Base-by-base conservation (phyloP, 2,888 invertebrate species). In the Cataglyphis altisquamis region DNA sequence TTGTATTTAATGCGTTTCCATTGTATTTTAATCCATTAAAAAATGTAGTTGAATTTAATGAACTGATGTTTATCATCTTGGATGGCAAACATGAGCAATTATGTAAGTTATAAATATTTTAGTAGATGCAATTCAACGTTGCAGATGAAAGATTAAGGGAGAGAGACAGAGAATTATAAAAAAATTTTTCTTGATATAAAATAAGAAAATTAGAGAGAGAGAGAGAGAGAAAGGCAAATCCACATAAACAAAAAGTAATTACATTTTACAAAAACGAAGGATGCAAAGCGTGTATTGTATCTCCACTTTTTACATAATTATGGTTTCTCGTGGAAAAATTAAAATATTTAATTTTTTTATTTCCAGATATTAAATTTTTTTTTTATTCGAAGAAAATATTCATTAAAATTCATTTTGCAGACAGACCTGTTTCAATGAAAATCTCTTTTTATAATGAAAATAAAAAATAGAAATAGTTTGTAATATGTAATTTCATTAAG, bases 21-120 rank as follows among this genome's bases (percentile, higher is more conserved):
- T 15, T 45, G 45, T 45, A 15, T 45, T 3, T 55, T 32, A n/a
- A 10, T 78, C 36, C 8, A 78, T 41, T 78, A 3, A 3, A 70
- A 48, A 60, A 64, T 83, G 3, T n/a, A 48, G 12, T 68, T 32
- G 25, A 64, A 73, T 9, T 29, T 48, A 63, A 4, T 45, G 8
- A 8, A 10, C 3, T 29, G 55, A 55, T 55, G 21, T 57, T 77
- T 29, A 67, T 67, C 63, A 74, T 83, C 67, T 84, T 63, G 41
- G 18, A 10, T 32, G 60, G 73, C 45, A 70, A 84, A 81, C 67
- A 78, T 73, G 81, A 52, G n/a, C 52, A 2, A n/a, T 52, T 52
- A 62, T 83, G 77, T 68, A 36, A 29, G 60, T 32, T 60, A 68
- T 48, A 60, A 21, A 21, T 21, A 5, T 21, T 57, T 57, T 21